A percentile compares a stretch with the other conserved stretches of the same genome.
Evolutionary conservation across 2,797 vertebrate species (phyloP).

Genomic region (Chaunax sp.): DNA sequence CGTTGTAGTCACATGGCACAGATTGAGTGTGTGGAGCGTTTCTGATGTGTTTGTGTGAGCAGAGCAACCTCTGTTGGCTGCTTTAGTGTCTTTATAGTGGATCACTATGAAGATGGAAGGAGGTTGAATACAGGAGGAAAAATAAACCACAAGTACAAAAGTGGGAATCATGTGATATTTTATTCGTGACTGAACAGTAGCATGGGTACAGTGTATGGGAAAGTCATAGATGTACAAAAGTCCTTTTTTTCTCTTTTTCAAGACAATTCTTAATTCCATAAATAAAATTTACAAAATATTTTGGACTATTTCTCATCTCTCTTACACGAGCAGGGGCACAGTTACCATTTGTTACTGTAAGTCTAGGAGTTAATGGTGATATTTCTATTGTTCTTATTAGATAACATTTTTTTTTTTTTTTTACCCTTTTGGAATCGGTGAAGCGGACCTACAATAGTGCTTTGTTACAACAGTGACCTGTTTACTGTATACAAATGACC

Average conservation of each 20-base stretch:
- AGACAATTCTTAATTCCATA: slow-evolving; percentile 77
- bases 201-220: slow-evolving; percentile 76
- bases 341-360: slow-evolving; percentile 64
- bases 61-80: slow-evolving; percentile 51
- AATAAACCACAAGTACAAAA: neutral
- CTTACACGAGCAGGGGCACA: slow-evolving; percentile 66
- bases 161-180: slow-evolving; percentile 79
- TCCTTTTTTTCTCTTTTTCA: slow-evolving; percentile 67
- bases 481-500: slow-evolving; percentile 65
- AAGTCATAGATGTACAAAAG: slow-evolving; percentile 79
- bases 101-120: neutral
- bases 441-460: slow-evolving; percentile 65
- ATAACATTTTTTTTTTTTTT: slow-evolving; percentile 57
- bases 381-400: slow-evolving; percentile 64
- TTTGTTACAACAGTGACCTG: slow-evolving; percentile 69
- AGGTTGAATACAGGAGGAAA: neutral
- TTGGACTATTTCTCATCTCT: slow-evolving; percentile 73
- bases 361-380: slow-evolving; percentile 69
- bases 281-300: slow-evolving; percentile 84
- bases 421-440: slow-evolving; percentile 34
- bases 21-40: neutral
- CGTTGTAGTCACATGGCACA: neutral
- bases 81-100: neutral
- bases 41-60: slow-evolving; percentile 16
- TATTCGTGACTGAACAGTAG: slow-evolving; percentile 81